Conservation (phyloP, 2,113 vertebrate genomes). For the Protomyctophum bolini region DNA sequence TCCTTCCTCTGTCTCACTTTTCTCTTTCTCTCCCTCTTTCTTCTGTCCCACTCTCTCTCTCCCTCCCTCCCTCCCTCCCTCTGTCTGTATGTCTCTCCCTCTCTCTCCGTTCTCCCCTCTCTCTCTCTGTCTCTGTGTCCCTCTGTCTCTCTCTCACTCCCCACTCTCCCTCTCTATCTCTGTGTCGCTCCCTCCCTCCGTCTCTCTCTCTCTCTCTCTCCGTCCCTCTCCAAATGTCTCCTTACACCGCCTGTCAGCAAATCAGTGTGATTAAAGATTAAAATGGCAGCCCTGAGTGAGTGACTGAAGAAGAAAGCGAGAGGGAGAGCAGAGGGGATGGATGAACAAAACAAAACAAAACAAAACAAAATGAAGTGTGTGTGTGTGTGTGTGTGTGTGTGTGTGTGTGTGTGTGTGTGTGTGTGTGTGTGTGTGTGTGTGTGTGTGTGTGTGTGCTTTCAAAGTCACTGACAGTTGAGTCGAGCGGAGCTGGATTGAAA, state of each 20-base stretch:
- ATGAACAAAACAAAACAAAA: neutral
- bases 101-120: neutral
- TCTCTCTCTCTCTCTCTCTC: neutral
- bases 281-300: slow-evolving; percentile 41
- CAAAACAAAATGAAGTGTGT: neutral
- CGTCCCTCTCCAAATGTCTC: slow-evolving; percentile 7
- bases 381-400: no score
- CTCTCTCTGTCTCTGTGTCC: no score
- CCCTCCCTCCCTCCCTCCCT: slow-evolving; percentile 8
- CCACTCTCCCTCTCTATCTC: neutral
- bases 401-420: no score
- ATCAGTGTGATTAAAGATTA: slow-evolving; percentile 48
- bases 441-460: neutral
- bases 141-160: neutral
- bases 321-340: slow-evolving; percentile 7
- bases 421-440: no score
- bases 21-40: slow-evolving; percentile 5
- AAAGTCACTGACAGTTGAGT: slow-evolving; percentile 5
- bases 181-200: neutral
- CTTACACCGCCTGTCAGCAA: slow-evolving; percentile 42
- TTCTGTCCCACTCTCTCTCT: neutral
- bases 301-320: slow-evolving; percentile 12
- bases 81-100: neutral
- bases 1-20: slow-evolving; percentile 8
- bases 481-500: slow-evolving; percentile 38